Evolutionary conservation across 2,888 invertebrate species (phyloP).

Genomic region (Hypercompe scribonia): DNA sequence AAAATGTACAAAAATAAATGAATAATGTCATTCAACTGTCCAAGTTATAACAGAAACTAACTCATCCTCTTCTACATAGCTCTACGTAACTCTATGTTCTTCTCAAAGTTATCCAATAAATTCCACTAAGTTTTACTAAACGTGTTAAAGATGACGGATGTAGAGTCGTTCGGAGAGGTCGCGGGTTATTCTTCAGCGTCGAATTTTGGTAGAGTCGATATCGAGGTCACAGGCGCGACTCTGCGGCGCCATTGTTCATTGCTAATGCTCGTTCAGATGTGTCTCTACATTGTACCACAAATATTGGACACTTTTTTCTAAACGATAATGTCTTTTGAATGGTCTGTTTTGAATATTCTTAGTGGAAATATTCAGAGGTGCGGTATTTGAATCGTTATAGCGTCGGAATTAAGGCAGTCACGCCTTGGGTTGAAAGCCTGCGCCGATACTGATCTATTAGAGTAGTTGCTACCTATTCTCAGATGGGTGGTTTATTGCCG

Average conservation of each 20-base stretch:
- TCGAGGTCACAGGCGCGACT: slow-evolving; percentile 27
- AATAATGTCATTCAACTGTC: background rate
- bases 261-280: slow-evolving; percentile 14
- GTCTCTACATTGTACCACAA: slow-evolving; percentile 5
- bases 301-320: slow-evolving; percentile 4
- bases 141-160: slow-evolving; percentile 36
- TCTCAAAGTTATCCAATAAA: slow-evolving; percentile 15
- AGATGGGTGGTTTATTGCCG: too few relatives aligned
- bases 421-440: background rate
- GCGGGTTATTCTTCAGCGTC: slow-evolving; percentile 32
- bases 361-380: background rate
- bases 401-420: background rate
- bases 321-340: slow-evolving; percentile 3
- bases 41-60: background rate
- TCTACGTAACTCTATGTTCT: slow-evolving; percentile 3
- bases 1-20: background rate
- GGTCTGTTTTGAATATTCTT: slow-evolving; percentile 2
- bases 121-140: slow-evolving; percentile 9
- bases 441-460: background rate
- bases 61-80: background rate
- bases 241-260: slow-evolving; percentile 22
- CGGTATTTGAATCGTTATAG: background rate
- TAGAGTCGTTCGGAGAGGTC: slow-evolving; percentile 12
- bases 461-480: background rate
- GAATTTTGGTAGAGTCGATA: slow-evolving; percentile 23